A percentile compares a stretch with the other conserved stretches of the same genome.
Conservation (phyloP, 2,113 vertebrate genomes). For the Daboia siamensis region DNA sequence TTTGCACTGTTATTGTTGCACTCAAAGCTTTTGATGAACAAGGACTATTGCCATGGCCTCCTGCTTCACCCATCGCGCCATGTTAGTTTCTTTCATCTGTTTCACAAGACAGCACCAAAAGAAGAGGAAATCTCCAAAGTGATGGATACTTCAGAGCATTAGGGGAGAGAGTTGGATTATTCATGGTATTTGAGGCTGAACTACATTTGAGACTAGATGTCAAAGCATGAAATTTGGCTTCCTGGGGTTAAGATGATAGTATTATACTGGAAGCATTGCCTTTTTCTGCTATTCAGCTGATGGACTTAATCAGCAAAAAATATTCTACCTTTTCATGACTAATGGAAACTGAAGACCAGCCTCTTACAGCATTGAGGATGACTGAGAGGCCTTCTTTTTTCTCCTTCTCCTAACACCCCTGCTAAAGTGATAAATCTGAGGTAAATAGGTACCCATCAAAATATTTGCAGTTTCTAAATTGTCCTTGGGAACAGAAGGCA, state of each 20-base stretch:
- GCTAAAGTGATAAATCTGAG: not conserved
- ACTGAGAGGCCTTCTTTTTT: not conserved
- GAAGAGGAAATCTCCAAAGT: not conserved
- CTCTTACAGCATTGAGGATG: not conserved
- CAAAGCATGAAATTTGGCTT: not conserved
- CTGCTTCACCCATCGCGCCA: not conserved
- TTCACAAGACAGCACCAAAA: not conserved
- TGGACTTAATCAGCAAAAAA: not conserved
- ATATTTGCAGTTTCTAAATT: not conserved
- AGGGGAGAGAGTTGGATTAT: not conserved
- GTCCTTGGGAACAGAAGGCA: not conserved
- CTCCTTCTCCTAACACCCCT: not conserved
- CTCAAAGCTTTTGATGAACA: not conserved
- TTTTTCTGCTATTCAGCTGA: not conserved
- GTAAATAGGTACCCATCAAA: not conserved
- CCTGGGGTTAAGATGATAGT: too few species aligned
- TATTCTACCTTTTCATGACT: not conserved
- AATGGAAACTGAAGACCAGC: not conserved
- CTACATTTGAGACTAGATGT: not conserved
- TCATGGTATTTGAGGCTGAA: not conserved
- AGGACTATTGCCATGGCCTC: not conserved
- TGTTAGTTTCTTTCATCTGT: not conserved
- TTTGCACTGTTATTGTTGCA: not conserved
- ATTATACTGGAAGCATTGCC: not conserved
- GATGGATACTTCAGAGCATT: not conserved